Evolutionary conservation across 2,113 vertebrate genomes (phyloP).

Genomic region (Chiloscyllium plagiosum): DNA sequence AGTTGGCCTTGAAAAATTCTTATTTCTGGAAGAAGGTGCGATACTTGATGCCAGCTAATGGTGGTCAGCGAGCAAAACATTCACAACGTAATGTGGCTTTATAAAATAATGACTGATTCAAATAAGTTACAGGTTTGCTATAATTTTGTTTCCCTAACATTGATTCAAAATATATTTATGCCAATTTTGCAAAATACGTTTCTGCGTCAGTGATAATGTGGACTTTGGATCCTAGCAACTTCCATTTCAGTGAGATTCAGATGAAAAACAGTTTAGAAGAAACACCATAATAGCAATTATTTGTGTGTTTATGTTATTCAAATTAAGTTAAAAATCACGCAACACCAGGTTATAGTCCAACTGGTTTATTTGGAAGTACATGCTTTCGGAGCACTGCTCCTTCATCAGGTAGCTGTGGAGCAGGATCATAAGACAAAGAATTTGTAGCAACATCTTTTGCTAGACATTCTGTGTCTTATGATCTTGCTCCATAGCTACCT

Average conservation of each 20-base stretch:
- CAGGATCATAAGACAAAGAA: too few species aligned
- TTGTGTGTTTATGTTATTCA: background rate
- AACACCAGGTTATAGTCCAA: too few species aligned
- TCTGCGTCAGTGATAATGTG: background rate
- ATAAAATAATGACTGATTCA: background rate
- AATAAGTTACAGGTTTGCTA: background rate
- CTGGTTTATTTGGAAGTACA: too few species aligned
- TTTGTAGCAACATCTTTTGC: too few species aligned
- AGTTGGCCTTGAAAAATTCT: constrained; percentile 57
- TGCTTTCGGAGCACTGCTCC: too few species aligned
- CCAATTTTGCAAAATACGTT: background rate
- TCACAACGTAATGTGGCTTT: background rate
- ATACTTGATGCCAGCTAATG: constrained; percentile 69
- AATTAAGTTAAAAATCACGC: background rate
- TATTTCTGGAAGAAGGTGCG: constrained; percentile 80
- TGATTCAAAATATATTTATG: background rate
- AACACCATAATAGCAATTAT: background rate
- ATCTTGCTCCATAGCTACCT: too few species aligned
- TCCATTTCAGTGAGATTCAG: background rate
- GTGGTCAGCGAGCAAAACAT: background rate
- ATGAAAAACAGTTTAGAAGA: background rate
- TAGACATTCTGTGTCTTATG: too few species aligned
- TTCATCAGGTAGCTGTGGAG: too few species aligned
- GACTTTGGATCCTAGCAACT: background rate
- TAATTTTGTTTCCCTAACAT: background rate